Evolutionary conservation across 1,140 invertebrate species (phyloP).

Genomic region (Drosophila prosaltans): DNA sequence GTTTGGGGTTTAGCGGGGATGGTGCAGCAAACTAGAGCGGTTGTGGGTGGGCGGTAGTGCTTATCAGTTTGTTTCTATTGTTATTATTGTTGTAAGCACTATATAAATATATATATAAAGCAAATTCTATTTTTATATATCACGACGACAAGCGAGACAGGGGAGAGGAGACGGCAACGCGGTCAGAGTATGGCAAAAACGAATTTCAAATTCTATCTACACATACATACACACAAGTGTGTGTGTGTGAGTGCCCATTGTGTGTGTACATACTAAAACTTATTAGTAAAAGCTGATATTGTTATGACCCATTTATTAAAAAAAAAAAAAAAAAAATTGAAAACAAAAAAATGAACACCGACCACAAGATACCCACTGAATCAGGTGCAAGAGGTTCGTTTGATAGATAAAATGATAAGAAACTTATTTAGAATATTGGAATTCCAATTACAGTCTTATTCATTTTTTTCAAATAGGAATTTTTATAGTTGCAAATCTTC

Average conservation of each 20-base stretch:
- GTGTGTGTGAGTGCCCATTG: neutral
- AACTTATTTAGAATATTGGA: too few species aligned
- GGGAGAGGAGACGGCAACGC: neutral
- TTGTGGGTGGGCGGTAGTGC: neutral
- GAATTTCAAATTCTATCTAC: slow-evolving; percentile 13
- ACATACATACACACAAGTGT: neutral
- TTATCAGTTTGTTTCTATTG: slow-evolving; percentile 9
- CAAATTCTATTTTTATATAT: slow-evolving; percentile 17
- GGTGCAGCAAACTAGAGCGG: too few species aligned
- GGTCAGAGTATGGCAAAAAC: slow-evolving; percentile 1
- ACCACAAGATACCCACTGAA: neutral
- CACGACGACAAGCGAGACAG: neutral
- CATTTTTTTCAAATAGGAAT: too few species aligned
- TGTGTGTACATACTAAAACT: slow-evolving; percentile 3
- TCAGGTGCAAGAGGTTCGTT: neutral
- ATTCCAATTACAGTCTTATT: too few species aligned
- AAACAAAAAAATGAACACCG: neutral
- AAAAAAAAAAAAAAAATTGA: neutral
- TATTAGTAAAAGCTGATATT: slow-evolving; percentile 14
- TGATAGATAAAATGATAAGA: too few species aligned
- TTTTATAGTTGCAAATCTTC: too few species aligned
- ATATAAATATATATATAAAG: slow-evolving; percentile 4
- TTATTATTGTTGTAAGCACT: slow-evolving; percentile 14
- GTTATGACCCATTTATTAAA: slow-evolving; percentile 10
- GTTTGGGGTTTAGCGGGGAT: too few species aligned